A percentile compares a stretch with the other conserved stretches of the same genome.
phyloP scores from a whole-genome alignment of 2,113 vertebrate species.

The Coptodon bakossiorum region DNA sequence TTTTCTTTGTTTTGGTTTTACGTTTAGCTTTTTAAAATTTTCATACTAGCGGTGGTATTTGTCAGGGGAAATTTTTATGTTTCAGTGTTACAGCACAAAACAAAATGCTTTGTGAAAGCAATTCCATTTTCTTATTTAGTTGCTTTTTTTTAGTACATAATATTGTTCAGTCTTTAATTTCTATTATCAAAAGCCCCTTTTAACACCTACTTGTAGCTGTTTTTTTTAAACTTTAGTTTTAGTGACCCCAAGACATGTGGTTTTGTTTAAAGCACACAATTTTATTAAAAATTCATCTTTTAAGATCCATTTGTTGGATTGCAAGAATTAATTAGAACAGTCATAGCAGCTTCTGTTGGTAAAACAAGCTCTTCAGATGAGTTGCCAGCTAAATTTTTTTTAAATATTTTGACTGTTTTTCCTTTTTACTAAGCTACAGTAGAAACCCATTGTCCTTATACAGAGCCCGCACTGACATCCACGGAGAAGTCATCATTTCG shows the following conservation, averaged over 20 bases:
- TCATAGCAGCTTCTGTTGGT: neutral
- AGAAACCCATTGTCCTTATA: neutral
- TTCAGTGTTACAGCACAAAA: neutral
- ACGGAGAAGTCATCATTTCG: neutral
- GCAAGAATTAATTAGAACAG: neutral
- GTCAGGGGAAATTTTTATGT: neutral
- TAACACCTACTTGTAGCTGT: neutral
- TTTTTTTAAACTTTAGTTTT: neutral
- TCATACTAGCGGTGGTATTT: neutral
- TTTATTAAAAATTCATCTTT: neutral
- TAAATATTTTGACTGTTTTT: neutral
- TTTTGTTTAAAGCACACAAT: neutral
- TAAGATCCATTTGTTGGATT: neutral
- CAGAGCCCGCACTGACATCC: fast-evolving
- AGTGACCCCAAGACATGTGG: fast-evolving
- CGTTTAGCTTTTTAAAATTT: neutral
- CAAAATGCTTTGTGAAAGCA: neutral
- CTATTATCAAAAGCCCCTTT: neutral
- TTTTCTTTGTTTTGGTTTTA: neutral
- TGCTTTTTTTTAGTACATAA: neutral
- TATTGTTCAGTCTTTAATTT: neutral
- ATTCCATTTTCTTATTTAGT: neutral
- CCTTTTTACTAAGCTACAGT: neutral
- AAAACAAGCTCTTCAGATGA: neutral
- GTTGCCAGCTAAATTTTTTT: neutral